Conservation (phyloP, 2,797 vertebrate genomes). For the Coracias cyanogaster region DNA sequence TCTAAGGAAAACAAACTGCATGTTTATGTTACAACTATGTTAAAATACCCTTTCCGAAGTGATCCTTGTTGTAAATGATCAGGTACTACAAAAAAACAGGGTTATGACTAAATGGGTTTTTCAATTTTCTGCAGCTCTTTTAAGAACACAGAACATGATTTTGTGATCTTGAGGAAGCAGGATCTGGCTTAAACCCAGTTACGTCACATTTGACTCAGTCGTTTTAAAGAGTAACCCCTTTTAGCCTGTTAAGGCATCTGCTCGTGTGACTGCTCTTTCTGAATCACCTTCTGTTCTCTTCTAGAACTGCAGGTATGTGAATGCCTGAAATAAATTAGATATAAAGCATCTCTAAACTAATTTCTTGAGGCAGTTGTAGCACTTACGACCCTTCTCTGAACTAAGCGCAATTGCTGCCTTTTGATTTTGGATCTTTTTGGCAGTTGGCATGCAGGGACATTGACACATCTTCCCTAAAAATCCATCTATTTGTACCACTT, state of each 20-base stretch:
- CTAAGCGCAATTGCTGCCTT: not conserved
- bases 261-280: not conserved
- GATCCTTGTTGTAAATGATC: not conserved
- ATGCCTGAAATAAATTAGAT: not conserved
- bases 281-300: not conserved
- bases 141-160: rapidly evolving
- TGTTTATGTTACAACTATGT: not conserved
- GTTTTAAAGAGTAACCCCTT: not conserved
- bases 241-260: rapidly evolving
- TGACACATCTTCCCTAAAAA: not conserved
- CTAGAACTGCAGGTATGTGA: not conserved
- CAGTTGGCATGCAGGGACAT: not conserved
- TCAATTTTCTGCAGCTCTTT: not conserved
- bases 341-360: not conserved
- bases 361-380: not conserved
- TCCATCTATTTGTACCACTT: rapidly evolving
- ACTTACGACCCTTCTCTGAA: not conserved
- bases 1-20: not conserved
- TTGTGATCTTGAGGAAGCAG: not conserved
- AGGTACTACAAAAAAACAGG: not conserved
- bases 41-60: not conserved
- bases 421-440: not conserved
- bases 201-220: not conserved
- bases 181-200: not conserved
- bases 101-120: not conserved